phyloP scores from a whole-genome alignment of 2,888 invertebrate genomes.

The Lacanobia oleracea region DNA sequence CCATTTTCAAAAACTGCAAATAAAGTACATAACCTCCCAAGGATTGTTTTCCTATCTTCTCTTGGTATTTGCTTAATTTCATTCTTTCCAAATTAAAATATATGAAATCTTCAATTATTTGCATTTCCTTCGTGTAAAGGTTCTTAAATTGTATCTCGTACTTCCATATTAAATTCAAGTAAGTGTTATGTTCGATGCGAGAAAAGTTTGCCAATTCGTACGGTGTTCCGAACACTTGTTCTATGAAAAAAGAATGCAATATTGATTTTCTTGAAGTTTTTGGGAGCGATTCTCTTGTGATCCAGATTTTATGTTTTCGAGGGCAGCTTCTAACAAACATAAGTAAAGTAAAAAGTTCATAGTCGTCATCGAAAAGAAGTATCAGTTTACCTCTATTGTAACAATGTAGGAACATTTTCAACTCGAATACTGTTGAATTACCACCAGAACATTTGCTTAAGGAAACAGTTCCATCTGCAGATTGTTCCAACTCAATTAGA shows the following conservation, averaged over 20 bases:
- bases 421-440: slow-evolving; percentile 1
- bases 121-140: slow-evolving; percentile 13
- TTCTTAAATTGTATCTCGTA: slow-evolving; percentile 37
- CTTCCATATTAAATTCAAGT: slow-evolving; percentile 40
- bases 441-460: slow-evolving; percentile 1
- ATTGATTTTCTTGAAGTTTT: too few relatives aligned
- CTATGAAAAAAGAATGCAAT: slow-evolving; percentile 16
- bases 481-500: slow-evolving; percentile 2
- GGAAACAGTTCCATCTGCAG: neutral
- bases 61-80: neutral
- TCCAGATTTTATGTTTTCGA: slow-evolving; percentile 48
- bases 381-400: slow-evolving; percentile 19
- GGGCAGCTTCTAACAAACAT: neutral
- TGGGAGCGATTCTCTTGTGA: slow-evolving; percentile 27
- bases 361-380: slow-evolving; percentile 22
- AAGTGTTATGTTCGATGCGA: slow-evolving; percentile 26
- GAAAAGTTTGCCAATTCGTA: slow-evolving; percentile 44
- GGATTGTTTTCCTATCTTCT: too few relatives aligned
- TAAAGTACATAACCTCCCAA: slow-evolving; percentile 2
- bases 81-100: neutral
- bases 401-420: slow-evolving; percentile 52
- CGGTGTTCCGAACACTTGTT: slow-evolving; percentile 29
- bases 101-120: neutral
- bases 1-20: slow-evolving; percentile 23
- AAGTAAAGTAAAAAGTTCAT: neutral